Evolutionary conservation across 2,113 vertebrate species (phyloP).

Genomic region (Oreocharis arfaki): DNA sequence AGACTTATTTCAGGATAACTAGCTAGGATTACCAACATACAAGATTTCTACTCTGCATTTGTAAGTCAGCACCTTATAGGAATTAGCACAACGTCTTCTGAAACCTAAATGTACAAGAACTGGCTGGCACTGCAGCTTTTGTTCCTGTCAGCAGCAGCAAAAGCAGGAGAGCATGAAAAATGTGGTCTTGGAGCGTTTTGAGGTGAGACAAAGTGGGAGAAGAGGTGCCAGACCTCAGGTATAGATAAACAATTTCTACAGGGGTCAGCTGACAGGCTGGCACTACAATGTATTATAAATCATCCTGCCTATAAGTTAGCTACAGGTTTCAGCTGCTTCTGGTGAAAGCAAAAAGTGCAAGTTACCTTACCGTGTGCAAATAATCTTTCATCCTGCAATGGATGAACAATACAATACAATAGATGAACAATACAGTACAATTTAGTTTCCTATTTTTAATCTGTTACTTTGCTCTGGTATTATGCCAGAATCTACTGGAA

Average conservation of each 20-base stretch:
- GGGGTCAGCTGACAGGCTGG: not conserved
- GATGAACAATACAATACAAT: not conserved
- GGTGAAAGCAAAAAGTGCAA: not conserved
- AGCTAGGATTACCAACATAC: not conserved
- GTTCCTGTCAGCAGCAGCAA: not conserved
- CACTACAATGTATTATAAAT: not conserved
- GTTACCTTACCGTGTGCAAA: not conserved
- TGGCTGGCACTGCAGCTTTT: not conserved
- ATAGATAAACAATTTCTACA: not conserved
- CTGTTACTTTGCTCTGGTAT: not conserved
- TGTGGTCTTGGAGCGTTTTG: not conserved
- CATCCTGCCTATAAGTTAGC: not conserved
- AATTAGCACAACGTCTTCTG: not conserved
- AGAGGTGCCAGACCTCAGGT: not conserved
- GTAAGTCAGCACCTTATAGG: not conserved
- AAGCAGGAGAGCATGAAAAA: not conserved
- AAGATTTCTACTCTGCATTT: not conserved
- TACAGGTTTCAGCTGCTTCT: not conserved
- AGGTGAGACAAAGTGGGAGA: not conserved
- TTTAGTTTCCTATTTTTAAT: not conserved
- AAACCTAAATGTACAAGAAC: not conserved
- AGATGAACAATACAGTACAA: not conserved
- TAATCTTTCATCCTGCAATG: not conserved
- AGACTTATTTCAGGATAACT: not conserved
- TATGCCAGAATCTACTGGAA: not conserved